A percentile compares a stretch with the other conserved stretches of the same genome.
These are phyloP conservation scores for Nowickia ferox DNA, from an alignment of 2,888 invertebrate species.

Conservation along the genomic window DNA sequence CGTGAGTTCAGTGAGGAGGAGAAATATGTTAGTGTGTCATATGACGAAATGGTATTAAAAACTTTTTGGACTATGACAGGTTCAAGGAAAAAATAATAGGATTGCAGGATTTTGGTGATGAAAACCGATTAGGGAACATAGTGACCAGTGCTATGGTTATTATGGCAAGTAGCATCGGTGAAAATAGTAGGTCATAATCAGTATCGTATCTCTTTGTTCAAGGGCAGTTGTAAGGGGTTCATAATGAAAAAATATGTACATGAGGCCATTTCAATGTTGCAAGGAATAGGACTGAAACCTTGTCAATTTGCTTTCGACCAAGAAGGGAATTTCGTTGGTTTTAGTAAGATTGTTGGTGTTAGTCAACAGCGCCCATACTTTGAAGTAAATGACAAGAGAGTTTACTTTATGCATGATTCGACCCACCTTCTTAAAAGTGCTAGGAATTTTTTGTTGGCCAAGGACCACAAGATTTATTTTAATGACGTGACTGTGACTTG, in stretches of 20 bases:
- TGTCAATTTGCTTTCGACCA: not conserved
- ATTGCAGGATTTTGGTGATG: slow-evolving; percentile 13
- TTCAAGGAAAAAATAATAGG: not conserved
- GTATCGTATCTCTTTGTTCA: not conserved
- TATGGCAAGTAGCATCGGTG: too few relatives aligned
- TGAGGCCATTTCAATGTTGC: not conserved
- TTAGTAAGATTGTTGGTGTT: not conserved
- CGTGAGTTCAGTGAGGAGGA: not conserved
- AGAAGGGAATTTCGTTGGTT: not conserved
- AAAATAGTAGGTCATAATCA: too few relatives aligned
- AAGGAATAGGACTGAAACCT: slow-evolving; percentile 1
- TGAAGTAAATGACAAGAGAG: not conserved
- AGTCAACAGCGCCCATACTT: not conserved
- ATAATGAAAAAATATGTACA: not conserved
- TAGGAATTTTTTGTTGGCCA: not conserved
- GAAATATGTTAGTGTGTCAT: slow-evolving; percentile 1
- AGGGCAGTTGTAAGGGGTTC: not conserved
- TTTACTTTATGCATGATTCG: not conserved
- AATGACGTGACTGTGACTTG: not conserved
- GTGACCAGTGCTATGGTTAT: too few relatives aligned
- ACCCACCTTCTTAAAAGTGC: not conserved
- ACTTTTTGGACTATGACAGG: slow-evolving; percentile 8
- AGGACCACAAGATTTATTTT: not conserved
- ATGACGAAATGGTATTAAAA: slow-evolving; percentile 16
- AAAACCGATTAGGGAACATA: not conserved